A percentile compares a stretch with the other conserved stretches of the same genome.
Conservation (phyloP, 1,140 invertebrate genomes). For the Batillaria attramentaria region DNA sequence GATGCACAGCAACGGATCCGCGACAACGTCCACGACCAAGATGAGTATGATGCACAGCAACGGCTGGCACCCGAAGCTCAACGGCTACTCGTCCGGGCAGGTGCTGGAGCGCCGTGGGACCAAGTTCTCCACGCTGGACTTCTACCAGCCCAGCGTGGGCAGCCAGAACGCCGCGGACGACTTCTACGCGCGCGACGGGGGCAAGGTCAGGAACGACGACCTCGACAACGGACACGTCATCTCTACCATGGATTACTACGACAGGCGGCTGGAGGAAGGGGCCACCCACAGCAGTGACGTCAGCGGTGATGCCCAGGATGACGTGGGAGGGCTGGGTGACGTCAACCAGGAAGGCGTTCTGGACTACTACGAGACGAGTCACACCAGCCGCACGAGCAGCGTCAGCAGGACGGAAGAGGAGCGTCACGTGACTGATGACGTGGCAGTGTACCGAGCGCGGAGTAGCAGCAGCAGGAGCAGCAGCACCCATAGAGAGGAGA, state of each 20-base stretch:
- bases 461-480: not conserved
- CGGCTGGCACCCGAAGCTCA: conserved; percentile 48
- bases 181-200: conserved; percentile 10
- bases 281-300: conserved; percentile 14
- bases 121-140: conserved; percentile 11
- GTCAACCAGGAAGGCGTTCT: conserved; percentile 29
- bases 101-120: not conserved
- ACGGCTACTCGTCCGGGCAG: conserved; percentile 19
- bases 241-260: conserved; percentile 17
- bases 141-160: not conserved
- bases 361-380: conserved; percentile 28
- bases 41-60: conserved; percentile 40
- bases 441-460: not conserved
- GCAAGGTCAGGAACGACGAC: conserved; percentile 20
- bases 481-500: not conserved
- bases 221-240: conserved; percentile 20
- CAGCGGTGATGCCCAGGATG: conserved; percentile 21
- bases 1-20: conserved; percentile 34
- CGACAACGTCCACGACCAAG: conserved; percentile 35
- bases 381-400: not conserved
- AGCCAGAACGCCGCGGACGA: conserved; percentile 6
- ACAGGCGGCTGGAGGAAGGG: conserved; percentile 24
- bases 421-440: not conserved
- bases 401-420: too few relatives aligned
- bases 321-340: conserved; percentile 25